phyloP scores from a whole-genome alignment of 2,888 invertebrate genomes.

The Craniophora ligustri region DNA sequence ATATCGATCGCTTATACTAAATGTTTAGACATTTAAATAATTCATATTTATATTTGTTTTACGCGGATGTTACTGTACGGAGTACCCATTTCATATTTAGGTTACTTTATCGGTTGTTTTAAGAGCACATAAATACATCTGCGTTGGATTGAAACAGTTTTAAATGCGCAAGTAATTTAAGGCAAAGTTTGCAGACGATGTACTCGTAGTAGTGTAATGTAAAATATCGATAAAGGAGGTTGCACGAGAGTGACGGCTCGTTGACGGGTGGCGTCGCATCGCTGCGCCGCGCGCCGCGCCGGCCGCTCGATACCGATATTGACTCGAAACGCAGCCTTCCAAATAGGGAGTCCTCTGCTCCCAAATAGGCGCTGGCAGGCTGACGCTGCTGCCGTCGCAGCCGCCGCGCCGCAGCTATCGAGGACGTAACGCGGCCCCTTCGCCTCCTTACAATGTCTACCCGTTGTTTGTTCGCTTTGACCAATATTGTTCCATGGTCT shows the following conservation, averaged over 20 bases:
- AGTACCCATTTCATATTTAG: conserved; percentile 37
- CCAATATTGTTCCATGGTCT: conserved; percentile 64
- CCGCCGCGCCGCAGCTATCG: conserved; percentile 72
- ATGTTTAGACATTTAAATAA: conserved; percentile 20
- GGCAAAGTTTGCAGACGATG: conserved; percentile 10
- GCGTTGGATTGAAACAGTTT: conserved; percentile 19
- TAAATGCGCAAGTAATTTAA: conserved; percentile 6
- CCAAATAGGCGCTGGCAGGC: conserved; percentile 82
- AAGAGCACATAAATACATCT: conserved; percentile 36
- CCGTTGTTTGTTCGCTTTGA: conserved; percentile 68
- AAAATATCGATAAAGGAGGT: conserved; percentile 68
- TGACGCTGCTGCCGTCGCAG: conserved; percentile 58
- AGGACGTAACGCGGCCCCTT: conserved; percentile 72
- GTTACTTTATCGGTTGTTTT: conserved; percentile 46
- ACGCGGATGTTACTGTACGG: conserved; percentile 22
- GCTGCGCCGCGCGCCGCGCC: conserved; percentile 55
- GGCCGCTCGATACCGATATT: conserved; percentile 78
- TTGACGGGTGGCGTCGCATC: conserved; percentile 70
- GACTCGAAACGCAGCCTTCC: conserved; percentile 85
- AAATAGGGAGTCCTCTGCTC: conserved; percentile 80
- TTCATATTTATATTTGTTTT: conserved; percentile 17
- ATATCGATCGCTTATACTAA: conserved; percentile 3
- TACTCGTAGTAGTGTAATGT: conserved; percentile 54
- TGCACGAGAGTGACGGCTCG: conserved; percentile 71
- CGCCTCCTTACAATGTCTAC: conserved; percentile 83